A percentile compares a stretch with the other conserved stretches of the same genome.
phyloP scores from a whole-genome alignment of 2,888 invertebrate species.

The Ornithoptera alexandrae region DNA sequence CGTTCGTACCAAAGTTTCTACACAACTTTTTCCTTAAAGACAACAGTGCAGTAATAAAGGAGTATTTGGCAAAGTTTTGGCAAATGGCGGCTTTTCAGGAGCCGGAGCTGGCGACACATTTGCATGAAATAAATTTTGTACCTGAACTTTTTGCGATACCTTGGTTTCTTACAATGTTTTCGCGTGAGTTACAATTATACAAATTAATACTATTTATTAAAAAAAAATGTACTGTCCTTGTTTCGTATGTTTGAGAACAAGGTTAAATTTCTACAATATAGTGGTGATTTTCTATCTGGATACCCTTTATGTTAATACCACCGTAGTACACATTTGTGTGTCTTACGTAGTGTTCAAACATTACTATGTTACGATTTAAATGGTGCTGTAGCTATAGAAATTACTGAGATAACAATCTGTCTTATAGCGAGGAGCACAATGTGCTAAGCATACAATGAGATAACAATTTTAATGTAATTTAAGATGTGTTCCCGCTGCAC shows the following conservation, averaged over 20 bases:
- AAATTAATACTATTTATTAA: background rate
- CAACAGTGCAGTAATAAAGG: constrained; percentile 97
- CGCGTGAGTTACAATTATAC: constrained; percentile 85
- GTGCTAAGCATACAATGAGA: background rate
- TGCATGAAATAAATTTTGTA: constrained; percentile 95
- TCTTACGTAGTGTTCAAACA: too few relatives aligned
- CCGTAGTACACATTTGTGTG: too few relatives aligned
- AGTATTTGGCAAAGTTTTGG: constrained; percentile 97
- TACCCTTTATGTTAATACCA: too few relatives aligned
- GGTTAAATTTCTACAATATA: too few relatives aligned
- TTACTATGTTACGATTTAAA: too few relatives aligned
- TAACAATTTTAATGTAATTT: constrained; percentile 33
- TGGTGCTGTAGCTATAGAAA: too few relatives aligned
- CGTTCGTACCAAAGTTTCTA: constrained; percentile 97
- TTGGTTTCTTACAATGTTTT: constrained; percentile 99
- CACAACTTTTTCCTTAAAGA: constrained; percentile 98
- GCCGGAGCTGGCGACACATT: constrained; percentile 93
- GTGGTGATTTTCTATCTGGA: too few relatives aligned
- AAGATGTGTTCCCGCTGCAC: constrained; percentile 98
- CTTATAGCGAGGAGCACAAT: background rate
- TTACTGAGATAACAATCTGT: too few relatives aligned
- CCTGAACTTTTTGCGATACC: constrained; percentile 99
- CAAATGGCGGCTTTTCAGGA: constrained; percentile 98
- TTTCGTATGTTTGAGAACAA: too few relatives aligned
- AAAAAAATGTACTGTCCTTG: too few relatives aligned